Percentiles rank a stretch among this genome's conserved stretches.
phyloP scores from a whole-genome alignment of 2,888 invertebrate species.

The Lordiphosa andalusiaca region DNA sequence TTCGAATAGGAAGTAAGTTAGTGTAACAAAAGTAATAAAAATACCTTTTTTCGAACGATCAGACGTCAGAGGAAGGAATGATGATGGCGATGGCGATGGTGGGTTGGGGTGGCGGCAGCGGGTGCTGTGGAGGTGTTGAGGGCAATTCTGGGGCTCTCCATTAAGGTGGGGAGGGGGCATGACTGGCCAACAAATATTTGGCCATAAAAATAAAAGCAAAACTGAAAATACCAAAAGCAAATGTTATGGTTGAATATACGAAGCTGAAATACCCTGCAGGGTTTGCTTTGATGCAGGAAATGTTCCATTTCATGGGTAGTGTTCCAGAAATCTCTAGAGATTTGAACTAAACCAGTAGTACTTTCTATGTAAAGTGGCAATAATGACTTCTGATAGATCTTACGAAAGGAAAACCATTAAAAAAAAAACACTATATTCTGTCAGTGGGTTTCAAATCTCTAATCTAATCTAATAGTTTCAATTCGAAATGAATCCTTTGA shows the following conservation, averaged over 20 bases:
- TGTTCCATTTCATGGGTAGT: too few relatives aligned
- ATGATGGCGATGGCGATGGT: conserved; percentile 22
- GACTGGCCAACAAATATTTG: conserved; percentile 63
- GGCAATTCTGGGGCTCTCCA: conserved; percentile 39
- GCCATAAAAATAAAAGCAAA: conserved; percentile 57
- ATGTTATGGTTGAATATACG: conserved; percentile 20
- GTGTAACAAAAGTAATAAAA: conserved; percentile 71
- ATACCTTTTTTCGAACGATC: conserved; percentile 37
- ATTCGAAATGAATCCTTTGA: too few relatives aligned
- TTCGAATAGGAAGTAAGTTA: conserved; percentile 69
- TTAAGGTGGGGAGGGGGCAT: conserved; percentile 45
- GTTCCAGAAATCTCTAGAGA: too few relatives aligned
- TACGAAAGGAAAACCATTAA: too few relatives aligned
- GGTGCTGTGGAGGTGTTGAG: conserved; percentile 4
- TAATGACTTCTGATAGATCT: too few relatives aligned
- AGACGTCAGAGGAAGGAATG: conserved; percentile 19
- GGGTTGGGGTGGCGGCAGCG: conserved; percentile 7
- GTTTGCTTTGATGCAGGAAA: too few relatives aligned
- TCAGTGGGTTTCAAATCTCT: too few relatives aligned
- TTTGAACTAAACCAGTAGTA: too few relatives aligned
- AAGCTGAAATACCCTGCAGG: conserved; percentile 1
- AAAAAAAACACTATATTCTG: too few relatives aligned
- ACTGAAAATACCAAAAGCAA: conserved; percentile 28
- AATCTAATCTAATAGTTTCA: too few relatives aligned
- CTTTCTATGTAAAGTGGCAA: too few relatives aligned